Percentiles rank a stretch among this genome's conserved stretches.
phyloP scores from a whole-genome alignment of 2,113 vertebrate species.

The Heloderma charlesbogerti region DNA sequence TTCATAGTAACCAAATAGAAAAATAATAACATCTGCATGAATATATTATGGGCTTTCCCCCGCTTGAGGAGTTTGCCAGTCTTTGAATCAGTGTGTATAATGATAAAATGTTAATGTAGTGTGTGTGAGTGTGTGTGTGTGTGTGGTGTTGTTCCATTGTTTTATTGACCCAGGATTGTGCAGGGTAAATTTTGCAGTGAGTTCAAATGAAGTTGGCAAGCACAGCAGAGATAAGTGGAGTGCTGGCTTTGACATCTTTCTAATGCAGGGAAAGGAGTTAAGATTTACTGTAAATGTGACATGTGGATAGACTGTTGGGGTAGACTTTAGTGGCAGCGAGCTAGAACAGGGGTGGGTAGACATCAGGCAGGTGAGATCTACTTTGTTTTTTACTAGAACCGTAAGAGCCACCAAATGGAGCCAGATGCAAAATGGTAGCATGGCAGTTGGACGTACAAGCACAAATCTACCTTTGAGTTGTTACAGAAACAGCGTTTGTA shows the following conservation, averaged over 20 bases:
- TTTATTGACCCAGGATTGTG: not conserved
- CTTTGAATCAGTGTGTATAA: not conserved
- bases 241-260: not conserved
- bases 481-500: too few species aligned
- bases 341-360: not conserved
- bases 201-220: not conserved
- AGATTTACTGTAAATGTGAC: not conserved
- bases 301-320: rapidly evolving
- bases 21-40: not conserved
- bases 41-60: not conserved
- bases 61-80: not conserved
- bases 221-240: rapidly evolving
- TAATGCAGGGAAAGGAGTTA: rapidly evolving
- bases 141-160: not conserved
- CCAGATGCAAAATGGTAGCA: not conserved
- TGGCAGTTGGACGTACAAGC: not conserved
- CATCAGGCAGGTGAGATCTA: not conserved
- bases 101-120: conserved; percentile 7
- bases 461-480: not conserved
- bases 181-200: not conserved
- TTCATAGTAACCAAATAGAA: conserved; percentile 17
- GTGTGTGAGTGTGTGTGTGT: rapidly evolving
- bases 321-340: not conserved
- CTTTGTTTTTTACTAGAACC: not conserved
- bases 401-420: not conserved